These are phyloP conservation scores for Rhorus exstirpatorius DNA, from an alignment of 2,888 invertebrate species.

Conservation along the genomic window DNA sequence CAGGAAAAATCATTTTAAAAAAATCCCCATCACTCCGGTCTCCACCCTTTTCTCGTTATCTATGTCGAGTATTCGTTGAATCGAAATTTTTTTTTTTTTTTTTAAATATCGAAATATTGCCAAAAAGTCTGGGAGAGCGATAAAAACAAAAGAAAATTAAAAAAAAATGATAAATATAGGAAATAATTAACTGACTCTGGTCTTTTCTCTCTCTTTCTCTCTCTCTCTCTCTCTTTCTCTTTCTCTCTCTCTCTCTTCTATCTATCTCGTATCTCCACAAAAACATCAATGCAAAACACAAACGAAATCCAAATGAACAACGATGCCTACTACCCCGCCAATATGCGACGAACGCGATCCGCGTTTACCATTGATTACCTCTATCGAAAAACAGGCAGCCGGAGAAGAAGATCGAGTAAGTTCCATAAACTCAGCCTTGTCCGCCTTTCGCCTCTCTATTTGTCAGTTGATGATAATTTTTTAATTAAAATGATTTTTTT, in stretches of 20 bases:
- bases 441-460: constrained; percentile 76
- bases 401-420: constrained; percentile 91
- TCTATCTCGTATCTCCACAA: constrained; percentile 73
- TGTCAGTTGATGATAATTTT: constrained; percentile 72
- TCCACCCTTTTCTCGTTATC: too few relatives aligned
- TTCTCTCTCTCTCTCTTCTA: constrained; percentile 74
- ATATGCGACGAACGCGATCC: constrained; percentile 82
- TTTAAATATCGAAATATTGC: constrained; percentile 30
- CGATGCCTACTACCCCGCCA: constrained; percentile 71
- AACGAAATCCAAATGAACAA: constrained; percentile 70
- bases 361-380: constrained; percentile 76
- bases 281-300: constrained; percentile 81
- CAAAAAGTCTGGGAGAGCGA: constrained; percentile 10
- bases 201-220: constrained; percentile 80
- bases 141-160: constrained; percentile 62
- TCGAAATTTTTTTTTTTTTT: background rate
- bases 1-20: too few relatives aligned
- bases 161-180: constrained; percentile 70
- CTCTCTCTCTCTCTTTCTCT: constrained; percentile 74
- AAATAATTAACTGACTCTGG: constrained; percentile 85
- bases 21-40: too few relatives aligned
- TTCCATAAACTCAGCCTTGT: constrained; percentile 80
- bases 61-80: too few relatives aligned
- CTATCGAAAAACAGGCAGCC: constrained; percentile 88
- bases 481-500: too few relatives aligned